phyloP scores from a whole-genome alignment of 2,888 invertebrate species.

The Digitonthophagus gazella region DNA sequence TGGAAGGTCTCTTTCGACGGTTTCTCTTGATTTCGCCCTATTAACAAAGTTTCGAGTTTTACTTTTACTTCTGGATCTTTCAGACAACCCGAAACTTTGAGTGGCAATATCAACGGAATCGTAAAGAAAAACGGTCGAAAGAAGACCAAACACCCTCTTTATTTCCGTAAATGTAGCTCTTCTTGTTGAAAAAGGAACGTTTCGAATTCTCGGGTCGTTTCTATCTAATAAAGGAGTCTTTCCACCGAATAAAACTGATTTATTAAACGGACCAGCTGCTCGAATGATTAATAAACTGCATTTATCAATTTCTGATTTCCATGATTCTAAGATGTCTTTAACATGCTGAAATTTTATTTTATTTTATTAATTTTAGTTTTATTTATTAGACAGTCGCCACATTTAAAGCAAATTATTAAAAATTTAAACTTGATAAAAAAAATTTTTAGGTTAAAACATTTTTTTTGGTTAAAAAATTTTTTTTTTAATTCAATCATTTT shows the following conservation, averaged over 20 bases:
- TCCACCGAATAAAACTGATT: slow-evolving; percentile 71
- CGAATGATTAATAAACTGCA: slow-evolving; percentile 75
- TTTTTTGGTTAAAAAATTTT: no score
- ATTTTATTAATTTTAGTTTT: slow-evolving; percentile 20
- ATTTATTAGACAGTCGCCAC: background rate
- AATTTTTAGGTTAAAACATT: no score
- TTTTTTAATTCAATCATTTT: no score
- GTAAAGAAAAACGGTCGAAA: slow-evolving; percentile 66
- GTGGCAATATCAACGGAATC: slow-evolving; percentile 55
- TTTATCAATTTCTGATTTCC: slow-evolving; percentile 64
- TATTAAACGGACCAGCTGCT: slow-evolving; percentile 71
- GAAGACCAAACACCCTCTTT: slow-evolving; percentile 67
- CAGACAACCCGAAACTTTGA: slow-evolving; percentile 38
- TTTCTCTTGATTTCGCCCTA: slow-evolving; percentile 62
- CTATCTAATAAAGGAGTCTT: slow-evolving; percentile 66
- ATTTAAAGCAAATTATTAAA: background rate
- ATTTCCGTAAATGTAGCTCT: slow-evolving; percentile 80
- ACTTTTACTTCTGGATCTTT: slow-evolving; percentile 37
- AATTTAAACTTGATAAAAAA: background rate
- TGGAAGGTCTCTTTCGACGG: slow-evolving; percentile 57
- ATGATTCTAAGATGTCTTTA: slow-evolving; percentile 66
- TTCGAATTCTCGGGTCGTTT: slow-evolving; percentile 62
- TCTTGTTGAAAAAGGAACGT: slow-evolving; percentile 78
- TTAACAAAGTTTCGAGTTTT: slow-evolving; percentile 49
- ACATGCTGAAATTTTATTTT: slow-evolving; percentile 62